Percentiles rank a stretch among this genome's conserved stretches.
Conservation (phyloP, 2,888 invertebrate species). For the Pseudolycoriella hygida region DNA sequence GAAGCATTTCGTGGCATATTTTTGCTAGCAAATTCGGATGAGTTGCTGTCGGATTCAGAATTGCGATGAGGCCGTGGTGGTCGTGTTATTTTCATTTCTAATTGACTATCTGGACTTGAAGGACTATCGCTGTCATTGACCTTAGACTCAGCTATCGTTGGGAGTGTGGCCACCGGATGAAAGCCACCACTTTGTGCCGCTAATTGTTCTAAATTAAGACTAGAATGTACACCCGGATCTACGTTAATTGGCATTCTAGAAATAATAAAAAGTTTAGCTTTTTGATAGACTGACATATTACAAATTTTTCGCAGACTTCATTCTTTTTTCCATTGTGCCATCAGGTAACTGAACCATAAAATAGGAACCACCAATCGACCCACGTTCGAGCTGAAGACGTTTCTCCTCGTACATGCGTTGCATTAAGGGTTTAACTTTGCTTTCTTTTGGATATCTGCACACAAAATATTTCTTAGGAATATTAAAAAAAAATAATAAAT, state of each 20-base stretch:
- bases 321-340: constrained; percentile 74
- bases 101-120: constrained; percentile 13
- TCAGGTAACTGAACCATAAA: constrained; percentile 78
- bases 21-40: constrained; percentile 20
- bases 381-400: constrained; percentile 74
- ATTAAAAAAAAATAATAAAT: background rate
- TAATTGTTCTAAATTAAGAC: constrained; percentile 70
- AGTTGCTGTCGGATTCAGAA: constrained; percentile 21
- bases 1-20: constrained; percentile 68
- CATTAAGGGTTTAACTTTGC: constrained; percentile 51
- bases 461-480: background rate
- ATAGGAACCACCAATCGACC: constrained; percentile 74
- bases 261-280: too few relatives aligned
- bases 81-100: constrained; percentile 12
- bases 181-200: constrained; percentile 56
- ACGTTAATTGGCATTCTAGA: constrained; percentile 62
- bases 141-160: constrained; percentile 76
- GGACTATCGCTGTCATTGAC: constrained; percentile 33
- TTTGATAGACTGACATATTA: too few relatives aligned
- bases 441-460: constrained; percentile 25
- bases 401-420: constrained; percentile 90
- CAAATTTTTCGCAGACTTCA: too few relatives aligned
- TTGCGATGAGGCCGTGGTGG: constrained; percentile 20
- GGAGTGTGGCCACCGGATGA: constrained; percentile 70
- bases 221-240: constrained; percentile 87